Percentiles rank a stretch among this genome's conserved stretches.
These are phyloP conservation scores for Chaunax sp. DNA, from an alignment of 2,797 vertebrate genomes.

Conservation along the genomic window DNA sequence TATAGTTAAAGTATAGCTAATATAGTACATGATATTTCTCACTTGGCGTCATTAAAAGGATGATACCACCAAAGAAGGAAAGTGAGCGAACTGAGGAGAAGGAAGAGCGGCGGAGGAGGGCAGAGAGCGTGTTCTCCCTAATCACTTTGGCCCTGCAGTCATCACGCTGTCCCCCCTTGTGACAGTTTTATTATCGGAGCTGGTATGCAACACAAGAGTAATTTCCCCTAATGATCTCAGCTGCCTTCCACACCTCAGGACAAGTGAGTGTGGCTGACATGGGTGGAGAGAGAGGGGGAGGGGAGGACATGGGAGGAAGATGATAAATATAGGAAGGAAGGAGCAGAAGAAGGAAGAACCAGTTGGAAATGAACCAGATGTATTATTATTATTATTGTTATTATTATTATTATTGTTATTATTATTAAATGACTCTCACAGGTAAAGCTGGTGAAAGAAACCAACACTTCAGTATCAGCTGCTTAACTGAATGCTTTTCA, in stretches of 20 bases:
- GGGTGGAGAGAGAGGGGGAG: slow-evolving; percentile 13
- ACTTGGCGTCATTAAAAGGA: too few relatives aligned
- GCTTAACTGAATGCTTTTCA: too few relatives aligned
- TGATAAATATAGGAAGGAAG: neutral
- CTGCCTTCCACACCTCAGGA: slow-evolving; percentile 77
- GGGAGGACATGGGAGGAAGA: neutral
- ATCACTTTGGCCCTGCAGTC: slow-evolving; percentile 42
- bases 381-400: too few relatives aligned
- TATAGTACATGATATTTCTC: too few relatives aligned
- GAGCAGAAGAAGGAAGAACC: neutral
- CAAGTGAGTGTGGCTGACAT: slow-evolving; percentile 83
- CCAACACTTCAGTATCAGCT: too few relatives aligned
- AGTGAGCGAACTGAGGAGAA: neutral
- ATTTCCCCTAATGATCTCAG: slow-evolving; percentile 81
- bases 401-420: too few relatives aligned
- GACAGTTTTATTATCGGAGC: slow-evolving; percentile 81
- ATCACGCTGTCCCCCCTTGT: slow-evolving; percentile 61
- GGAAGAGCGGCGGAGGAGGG: slow-evolving; percentile 4
- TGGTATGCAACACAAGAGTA: slow-evolving; percentile 77
- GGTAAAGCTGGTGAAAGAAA: too few relatives aligned
- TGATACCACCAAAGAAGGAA: slow-evolving; percentile 18
- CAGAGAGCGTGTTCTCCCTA: slow-evolving; percentile 36
- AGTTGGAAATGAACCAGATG: too few relatives aligned
- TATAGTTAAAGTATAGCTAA: too few relatives aligned
- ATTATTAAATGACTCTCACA: too few relatives aligned